Base-by-base conservation (phyloP, 1,140 invertebrate genomes). In the Trachymyrmex septentrionalis region DNA sequence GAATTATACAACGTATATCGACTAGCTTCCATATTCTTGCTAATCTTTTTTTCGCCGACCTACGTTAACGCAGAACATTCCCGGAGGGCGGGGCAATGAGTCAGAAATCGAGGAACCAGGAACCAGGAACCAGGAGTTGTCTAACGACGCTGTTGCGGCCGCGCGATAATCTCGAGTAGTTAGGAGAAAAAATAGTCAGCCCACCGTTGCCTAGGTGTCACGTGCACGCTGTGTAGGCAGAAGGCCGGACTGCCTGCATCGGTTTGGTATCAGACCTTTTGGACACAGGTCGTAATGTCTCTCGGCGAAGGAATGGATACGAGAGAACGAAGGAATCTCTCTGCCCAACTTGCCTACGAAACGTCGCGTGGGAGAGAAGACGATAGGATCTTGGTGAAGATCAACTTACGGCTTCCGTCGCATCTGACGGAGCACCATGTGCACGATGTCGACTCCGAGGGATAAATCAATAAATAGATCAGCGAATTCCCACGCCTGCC, bases 391-490 rank as follows among this genome's bases (percentile, higher is more conserved):
- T 85, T 67, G 53, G 30, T 16, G 55, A 86, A 81, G 89, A 90
- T 91, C 87, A 78, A 91, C 88, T 91, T 88, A 90, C 88, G 53
- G 88, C 89, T 91, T 91, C 90, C 82, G 89, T 91, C 78, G 38
- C 71, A 59, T 80, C 53, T 86, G 72, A 89, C 82, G 21, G 48
- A 14, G 85, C 72, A 19, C 63, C 87, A 61, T 81, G 69, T 86
- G 78, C 64, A 77, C 44, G 82, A 86, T 16, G 34, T 73, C 53
- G 53, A 16, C 53, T 57, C 50, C 21, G 34, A 38, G 9, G 16
- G 24, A 82, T 73, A 73, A 84, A 73, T 73, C 80, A 44, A 84
- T 73, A 59, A 73, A 63, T 73, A 61, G 57, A 84, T 84, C 80
- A 30, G 55, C 69, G 14, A 84, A 73, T 84, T 84, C 55, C 80